Evolutionary conservation across 2,113 vertebrate genomes (phyloP).

Genomic region (Salvelinus alpinus): DNA sequence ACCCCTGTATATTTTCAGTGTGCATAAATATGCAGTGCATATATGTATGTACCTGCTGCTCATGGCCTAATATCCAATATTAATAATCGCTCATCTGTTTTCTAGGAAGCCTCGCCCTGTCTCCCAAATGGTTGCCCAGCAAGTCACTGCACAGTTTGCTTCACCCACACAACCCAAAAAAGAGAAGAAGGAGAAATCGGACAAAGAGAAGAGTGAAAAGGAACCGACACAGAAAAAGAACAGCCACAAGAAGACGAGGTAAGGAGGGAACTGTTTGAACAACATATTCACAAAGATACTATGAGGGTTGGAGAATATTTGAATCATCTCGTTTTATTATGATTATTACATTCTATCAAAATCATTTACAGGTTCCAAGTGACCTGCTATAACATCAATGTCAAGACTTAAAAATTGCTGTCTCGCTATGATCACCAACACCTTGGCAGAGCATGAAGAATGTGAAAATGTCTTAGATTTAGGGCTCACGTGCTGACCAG

Average conservation of each 20-base stretch:
- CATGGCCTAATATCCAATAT: neutral
- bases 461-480: no score
- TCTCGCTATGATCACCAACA: no score
- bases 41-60: neutral
- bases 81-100: slow-evolving; percentile 15
- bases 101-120: slow-evolving; percentile 95
- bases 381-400: no score
- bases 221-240: slow-evolving; percentile 91
- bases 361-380: no score
- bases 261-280: slow-evolving; percentile 30
- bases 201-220: slow-evolving; percentile 93
- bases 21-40: neutral
- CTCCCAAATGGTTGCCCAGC: slow-evolving; percentile 93
- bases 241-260: slow-evolving; percentile 93
- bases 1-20: no score
- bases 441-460: no score
- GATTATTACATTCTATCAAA: no score
- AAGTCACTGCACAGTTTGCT: slow-evolving; percentile 95
- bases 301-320: no score
- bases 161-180: slow-evolving; percentile 92
- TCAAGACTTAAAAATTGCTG: no score
- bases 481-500: no score
- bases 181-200: slow-evolving; percentile 95
- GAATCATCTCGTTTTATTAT: no score
- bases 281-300: neutral